A percentile compares a stretch with the other conserved stretches of the same genome.
These are phyloP conservation scores for Lypha dubia DNA, from an alignment of 2,888 invertebrate genomes.

Conservation along the genomic window DNA sequence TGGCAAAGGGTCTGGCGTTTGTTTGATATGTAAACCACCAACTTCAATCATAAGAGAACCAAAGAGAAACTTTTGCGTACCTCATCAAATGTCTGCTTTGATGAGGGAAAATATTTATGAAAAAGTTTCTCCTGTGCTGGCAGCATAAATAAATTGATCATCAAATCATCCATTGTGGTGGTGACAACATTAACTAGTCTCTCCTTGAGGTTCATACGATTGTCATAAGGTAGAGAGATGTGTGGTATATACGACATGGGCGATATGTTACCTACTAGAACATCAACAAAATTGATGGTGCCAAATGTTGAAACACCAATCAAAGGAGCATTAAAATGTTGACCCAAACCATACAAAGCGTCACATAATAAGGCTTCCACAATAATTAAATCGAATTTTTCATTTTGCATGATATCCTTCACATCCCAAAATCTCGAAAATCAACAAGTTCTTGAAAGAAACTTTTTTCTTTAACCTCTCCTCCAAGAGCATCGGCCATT, in stretches of 20 bases:
- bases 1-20: constrained; percentile 66
- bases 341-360: constrained; percentile 78
- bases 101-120: constrained; percentile 76
- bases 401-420: constrained; percentile 74
- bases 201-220: constrained; percentile 80
- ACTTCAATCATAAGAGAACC: constrained; percentile 79
- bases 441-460: too few species aligned
- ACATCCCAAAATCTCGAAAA: constrained; percentile 54
- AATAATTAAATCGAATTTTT: constrained; percentile 81
- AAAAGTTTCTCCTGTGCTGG: constrained; percentile 76
- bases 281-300: constrained; percentile 73
- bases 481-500: too few species aligned
- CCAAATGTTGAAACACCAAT: constrained; percentile 76
- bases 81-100: constrained; percentile 73
- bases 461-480: too few species aligned
- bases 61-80: constrained; percentile 78
- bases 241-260: constrained; percentile 79
- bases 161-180: neutral
- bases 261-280: constrained; percentile 75
- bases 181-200: constrained; percentile 78
- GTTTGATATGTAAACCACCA: constrained; percentile 77
- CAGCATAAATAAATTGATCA: constrained; percentile 37
- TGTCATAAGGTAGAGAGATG: too few species aligned
- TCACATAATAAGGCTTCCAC: constrained; percentile 79
- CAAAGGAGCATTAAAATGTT: constrained; percentile 78